These are phyloP conservation scores for Gracilinanus agilis DNA, from an alignment of 2,113 vertebrate species.

Conservation along the genomic window DNA sequence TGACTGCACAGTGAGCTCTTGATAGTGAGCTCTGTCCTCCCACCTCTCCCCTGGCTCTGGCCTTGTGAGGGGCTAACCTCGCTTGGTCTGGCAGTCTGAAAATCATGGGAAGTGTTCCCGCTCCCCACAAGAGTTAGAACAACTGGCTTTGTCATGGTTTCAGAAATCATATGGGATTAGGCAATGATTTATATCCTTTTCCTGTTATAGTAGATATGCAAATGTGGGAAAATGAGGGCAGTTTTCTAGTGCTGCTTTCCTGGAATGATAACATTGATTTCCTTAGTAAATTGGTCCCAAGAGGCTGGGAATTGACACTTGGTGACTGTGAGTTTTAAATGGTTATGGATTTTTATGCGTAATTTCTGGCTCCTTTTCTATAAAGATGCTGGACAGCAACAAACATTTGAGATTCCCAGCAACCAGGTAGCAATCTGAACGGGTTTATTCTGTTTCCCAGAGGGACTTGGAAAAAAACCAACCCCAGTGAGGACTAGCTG, in stretches of 20 bases:
- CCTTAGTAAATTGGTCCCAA: neutral
- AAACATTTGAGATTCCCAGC: neutral
- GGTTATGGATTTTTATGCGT: neutral
- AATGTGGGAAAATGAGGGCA: conserved; percentile 5
- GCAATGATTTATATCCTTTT: conserved; percentile 7
- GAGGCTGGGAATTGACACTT: neutral
- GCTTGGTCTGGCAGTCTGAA: neutral
- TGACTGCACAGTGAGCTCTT: neutral
- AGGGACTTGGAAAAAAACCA: neutral
- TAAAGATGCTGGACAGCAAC: neutral
- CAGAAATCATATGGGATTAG: neutral
- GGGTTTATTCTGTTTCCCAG: neutral
- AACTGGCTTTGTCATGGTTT: neutral
- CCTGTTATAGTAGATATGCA: conserved; percentile 7
- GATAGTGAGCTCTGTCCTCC: neutral
- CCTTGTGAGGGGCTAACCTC: neutral
- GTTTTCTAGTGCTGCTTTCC: conserved; percentile 3
- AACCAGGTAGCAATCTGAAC: neutral
- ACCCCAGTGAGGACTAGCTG: neutral
- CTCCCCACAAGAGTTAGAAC: neutral
- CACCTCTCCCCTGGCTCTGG: neutral
- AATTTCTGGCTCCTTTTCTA: conserved; percentile 2
- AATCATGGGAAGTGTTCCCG: neutral
- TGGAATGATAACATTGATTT: conserved; percentile 19
- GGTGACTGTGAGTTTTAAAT: conserved; percentile 1